Conservation (phyloP, 2,113 vertebrate species). For the Leucopsar rothschildi region DNA sequence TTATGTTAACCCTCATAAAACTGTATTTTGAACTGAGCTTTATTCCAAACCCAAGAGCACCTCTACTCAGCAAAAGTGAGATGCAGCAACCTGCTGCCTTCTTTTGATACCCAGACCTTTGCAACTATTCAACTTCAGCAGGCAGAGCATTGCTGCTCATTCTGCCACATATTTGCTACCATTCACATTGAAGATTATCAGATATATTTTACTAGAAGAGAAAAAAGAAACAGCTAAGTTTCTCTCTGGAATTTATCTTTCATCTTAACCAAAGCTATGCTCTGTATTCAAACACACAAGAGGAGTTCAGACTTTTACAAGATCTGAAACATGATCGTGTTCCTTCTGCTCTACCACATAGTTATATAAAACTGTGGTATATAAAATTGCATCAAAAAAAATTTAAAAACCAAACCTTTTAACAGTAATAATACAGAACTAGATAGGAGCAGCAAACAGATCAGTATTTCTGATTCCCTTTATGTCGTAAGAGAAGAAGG, state of each 20-base stretch:
- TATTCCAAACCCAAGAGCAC: background rate
- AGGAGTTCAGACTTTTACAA: background rate
- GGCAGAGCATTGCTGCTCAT: background rate
- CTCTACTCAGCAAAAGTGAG: background rate
- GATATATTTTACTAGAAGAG: background rate
- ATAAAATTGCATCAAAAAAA: background rate
- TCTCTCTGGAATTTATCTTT: background rate
- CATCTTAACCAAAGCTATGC: background rate
- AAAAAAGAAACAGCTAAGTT: background rate
- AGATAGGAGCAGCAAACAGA: background rate
- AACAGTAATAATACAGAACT: background rate
- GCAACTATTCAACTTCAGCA: background rate
- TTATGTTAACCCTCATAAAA: background rate
- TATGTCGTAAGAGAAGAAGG: background rate
- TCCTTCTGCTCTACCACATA: background rate
- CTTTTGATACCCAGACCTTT: background rate
- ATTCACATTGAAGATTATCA: background rate
- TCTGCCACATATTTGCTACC: background rate
- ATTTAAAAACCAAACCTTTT: background rate
- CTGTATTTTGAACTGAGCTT: accelerated
- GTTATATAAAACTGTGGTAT: background rate
- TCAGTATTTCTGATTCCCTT: background rate
- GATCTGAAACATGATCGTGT: background rate
- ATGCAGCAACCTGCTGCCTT: background rate
- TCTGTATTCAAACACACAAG: background rate